Evolutionary conservation across 2,797 vertebrate species (phyloP).

Genomic region (Cirrhinus molitorella): DNA sequence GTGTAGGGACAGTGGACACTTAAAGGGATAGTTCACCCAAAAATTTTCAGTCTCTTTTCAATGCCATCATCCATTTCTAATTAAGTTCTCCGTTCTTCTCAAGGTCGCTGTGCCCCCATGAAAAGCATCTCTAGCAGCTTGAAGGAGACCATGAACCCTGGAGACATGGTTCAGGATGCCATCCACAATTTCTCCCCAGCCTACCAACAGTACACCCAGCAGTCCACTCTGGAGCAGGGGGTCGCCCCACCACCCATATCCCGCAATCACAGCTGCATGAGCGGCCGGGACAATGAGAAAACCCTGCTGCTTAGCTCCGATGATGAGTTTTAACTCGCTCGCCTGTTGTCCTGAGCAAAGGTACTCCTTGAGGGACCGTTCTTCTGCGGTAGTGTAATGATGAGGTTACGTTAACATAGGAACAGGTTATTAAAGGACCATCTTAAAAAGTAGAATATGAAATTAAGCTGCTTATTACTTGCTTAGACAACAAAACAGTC

Average conservation of each 20-base stretch:
- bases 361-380: slow-evolving; percentile 31
- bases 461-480: slow-evolving; percentile 45
- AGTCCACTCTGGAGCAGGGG: slow-evolving; percentile 91
- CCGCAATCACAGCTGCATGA: slow-evolving; percentile 77
- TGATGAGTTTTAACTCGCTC: slow-evolving; percentile 88
- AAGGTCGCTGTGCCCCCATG: slow-evolving; percentile 96
- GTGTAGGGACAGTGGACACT: background rate
- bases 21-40: slow-evolving; percentile 12
- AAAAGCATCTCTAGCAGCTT: slow-evolving; percentile 99
- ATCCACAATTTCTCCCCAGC: slow-evolving; percentile 99
- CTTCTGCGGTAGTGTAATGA: slow-evolving; percentile 17
- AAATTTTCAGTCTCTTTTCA: background rate
- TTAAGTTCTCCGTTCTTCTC: background rate
- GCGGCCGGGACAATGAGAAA: slow-evolving; percentile 90
- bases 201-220: slow-evolving; percentile 99
- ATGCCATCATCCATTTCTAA: background rate
- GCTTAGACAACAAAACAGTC: background rate
- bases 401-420: slow-evolving; percentile 29
- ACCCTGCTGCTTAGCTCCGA: slow-evolving; percentile 96
- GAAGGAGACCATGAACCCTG: slow-evolving; percentile 98
- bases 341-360: background rate
- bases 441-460: slow-evolving; percentile 41
- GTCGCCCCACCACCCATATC: slow-evolving; percentile 74
- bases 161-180: slow-evolving; percentile 97
- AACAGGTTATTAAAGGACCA: slow-evolving; percentile 53